Evolutionary conservation across 2,888 invertebrate genomes (phyloP).

Genomic region (Camptogramma bilineatum): DNA sequence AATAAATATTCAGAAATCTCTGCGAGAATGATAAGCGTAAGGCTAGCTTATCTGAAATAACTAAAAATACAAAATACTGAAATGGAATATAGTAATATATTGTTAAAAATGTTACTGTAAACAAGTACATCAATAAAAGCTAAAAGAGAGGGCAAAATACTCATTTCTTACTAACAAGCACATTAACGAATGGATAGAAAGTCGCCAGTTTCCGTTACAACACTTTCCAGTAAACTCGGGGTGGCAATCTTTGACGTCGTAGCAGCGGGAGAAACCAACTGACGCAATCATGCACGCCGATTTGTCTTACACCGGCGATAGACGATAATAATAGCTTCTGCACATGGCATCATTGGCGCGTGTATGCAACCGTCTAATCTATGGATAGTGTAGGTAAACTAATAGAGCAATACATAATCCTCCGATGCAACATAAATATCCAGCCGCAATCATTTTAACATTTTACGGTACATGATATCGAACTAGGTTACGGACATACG

Average conservation of each 20-base stretch:
- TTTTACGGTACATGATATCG: slow-evolving; percentile 34
- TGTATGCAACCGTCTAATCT: slow-evolving; percentile 35
- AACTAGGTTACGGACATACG: slow-evolving; percentile 29
- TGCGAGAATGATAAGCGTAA: slow-evolving; percentile 16
- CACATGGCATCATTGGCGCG: slow-evolving; percentile 31
- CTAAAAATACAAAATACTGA: too few relatives aligned
- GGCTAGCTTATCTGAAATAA: neutral
- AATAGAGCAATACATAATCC: slow-evolving; percentile 36
- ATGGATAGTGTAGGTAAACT: slow-evolving; percentile 20
- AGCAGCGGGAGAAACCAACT: slow-evolving; percentile 58
- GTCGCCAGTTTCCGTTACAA: slow-evolving; percentile 64
- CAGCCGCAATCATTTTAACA: slow-evolving; percentile 21
- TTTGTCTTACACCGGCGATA: slow-evolving; percentile 45
- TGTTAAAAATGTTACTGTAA: neutral
- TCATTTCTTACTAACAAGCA: slow-evolving; percentile 23
- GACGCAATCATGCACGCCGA: slow-evolving; percentile 60
- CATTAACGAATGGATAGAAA: slow-evolving; percentile 64
- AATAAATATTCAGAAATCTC: slow-evolving; percentile 21
- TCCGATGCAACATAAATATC: slow-evolving; percentile 16
- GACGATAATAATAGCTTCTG: slow-evolving; percentile 33
- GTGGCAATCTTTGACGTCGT: slow-evolving; percentile 33
- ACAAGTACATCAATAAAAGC: neutral
- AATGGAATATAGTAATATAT: too few relatives aligned
- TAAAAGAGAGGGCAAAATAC: slow-evolving; percentile 12
- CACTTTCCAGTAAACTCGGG: slow-evolving; percentile 62